These are phyloP conservation scores for Rhopalosiphum maidis DNA, from an alignment of 1,140 invertebrate genomes.

Conservation along the genomic window DNA sequence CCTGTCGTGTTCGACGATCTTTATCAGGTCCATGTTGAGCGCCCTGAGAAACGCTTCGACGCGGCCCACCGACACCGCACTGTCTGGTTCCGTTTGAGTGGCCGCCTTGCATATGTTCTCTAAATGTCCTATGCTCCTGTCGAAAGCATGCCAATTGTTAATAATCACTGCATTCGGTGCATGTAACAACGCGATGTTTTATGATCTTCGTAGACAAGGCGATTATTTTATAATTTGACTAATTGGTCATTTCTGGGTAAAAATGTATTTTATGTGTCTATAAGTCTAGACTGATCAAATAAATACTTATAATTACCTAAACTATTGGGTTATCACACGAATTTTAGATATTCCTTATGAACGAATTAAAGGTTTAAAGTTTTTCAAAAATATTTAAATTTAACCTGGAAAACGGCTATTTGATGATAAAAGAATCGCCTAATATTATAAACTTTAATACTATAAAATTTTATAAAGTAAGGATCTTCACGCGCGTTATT, in stretches of 20 bases:
- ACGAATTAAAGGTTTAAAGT: neutral
- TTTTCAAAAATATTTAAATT: neutral
- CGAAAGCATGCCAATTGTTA: neutral
- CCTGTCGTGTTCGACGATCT: neutral
- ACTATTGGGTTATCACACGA: neutral
- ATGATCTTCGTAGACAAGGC: neutral
- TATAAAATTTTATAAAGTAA: neutral
- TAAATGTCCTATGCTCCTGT: slow-evolving; percentile 39
- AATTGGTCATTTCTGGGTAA: neutral
- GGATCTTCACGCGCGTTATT: neutral
- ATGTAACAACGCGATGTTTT: neutral
- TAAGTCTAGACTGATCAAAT: neutral
- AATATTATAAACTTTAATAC: neutral
- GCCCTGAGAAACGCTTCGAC: slow-evolving; percentile 35
- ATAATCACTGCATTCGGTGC: neutral
- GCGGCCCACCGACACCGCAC: neutral
- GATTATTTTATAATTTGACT: neutral
- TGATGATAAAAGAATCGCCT: neutral
- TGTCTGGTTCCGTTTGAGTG: slow-evolving; percentile 23
- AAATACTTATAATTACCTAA: neutral
- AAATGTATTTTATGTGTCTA: neutral
- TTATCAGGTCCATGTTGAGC: slow-evolving; percentile 19
- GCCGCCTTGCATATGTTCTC: slow-evolving; percentile 37
- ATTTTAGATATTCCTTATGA: neutral
- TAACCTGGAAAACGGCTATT: neutral